A percentile compares a stretch with the other conserved stretches of the same genome.
Evolutionary conservation across 2,888 invertebrate genomes (phyloP).

Genomic region (Coleophora deauratella): DNA sequence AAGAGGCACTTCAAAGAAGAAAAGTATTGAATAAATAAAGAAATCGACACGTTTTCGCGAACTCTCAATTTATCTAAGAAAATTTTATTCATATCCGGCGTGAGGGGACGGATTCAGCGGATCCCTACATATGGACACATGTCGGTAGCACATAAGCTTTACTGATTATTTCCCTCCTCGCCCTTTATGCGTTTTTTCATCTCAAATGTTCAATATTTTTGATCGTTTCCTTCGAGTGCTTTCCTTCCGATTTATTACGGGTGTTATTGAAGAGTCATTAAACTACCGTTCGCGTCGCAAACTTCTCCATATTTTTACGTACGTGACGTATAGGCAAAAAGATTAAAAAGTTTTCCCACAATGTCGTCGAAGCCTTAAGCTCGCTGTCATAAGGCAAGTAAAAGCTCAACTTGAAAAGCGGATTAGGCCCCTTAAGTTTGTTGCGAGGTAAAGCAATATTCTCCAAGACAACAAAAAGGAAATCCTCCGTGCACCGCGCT

Average conservation of each 20-base stretch:
- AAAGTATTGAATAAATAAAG: constrained; percentile 69
- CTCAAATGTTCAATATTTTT: constrained; percentile 3
- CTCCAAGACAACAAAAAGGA: constrained; percentile 47
- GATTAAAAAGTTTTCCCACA: constrained; percentile 58
- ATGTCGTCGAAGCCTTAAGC: constrained; percentile 51
- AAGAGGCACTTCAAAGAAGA: constrained; percentile 52
- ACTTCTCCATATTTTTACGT: background rate
- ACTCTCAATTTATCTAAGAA: constrained; percentile 66
- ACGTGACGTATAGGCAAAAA: constrained; percentile 32
- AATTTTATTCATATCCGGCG: constrained; percentile 63
- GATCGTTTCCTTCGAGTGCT: background rate
- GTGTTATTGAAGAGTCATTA: background rate
- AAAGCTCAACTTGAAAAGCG: constrained; percentile 63
- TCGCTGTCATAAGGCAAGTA: constrained; percentile 64
- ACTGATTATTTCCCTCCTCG: constrained; percentile 41
- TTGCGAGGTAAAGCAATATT: constrained; percentile 63
- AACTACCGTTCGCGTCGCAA: constrained; percentile 1
- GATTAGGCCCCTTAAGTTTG: constrained; percentile 66
- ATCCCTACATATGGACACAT: constrained; percentile 54
- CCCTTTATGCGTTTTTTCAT: constrained; percentile 13
- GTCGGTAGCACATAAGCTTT: constrained; percentile 42
- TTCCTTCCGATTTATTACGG: too few species aligned
- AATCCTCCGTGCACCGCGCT: constrained; percentile 39
- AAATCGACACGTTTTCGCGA: constrained; percentile 68
- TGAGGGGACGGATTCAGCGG: constrained; percentile 51